A percentile compares a stretch with the other conserved stretches of the same genome.
phyloP scores from a whole-genome alignment of 2,797 vertebrate species.

The Girardinus metallicus region DNA sequence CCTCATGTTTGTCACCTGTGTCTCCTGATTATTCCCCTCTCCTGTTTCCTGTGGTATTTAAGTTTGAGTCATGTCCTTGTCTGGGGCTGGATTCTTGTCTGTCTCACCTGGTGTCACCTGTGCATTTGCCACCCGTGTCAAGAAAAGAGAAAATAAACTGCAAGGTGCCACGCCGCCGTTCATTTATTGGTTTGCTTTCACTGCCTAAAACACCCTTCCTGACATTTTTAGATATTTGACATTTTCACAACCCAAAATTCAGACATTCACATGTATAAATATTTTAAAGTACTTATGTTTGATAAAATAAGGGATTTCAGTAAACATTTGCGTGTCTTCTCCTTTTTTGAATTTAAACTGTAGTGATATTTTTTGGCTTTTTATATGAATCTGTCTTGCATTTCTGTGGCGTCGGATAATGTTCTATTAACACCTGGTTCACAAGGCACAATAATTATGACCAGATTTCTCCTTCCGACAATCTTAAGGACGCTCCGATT shows the following conservation, averaged over 20 bases:
- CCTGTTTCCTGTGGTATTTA: too few species aligned
- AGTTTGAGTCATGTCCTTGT: too few species aligned
- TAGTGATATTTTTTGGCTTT: background rate
- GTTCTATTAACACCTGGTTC: background rate
- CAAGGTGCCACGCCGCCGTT: too few species aligned
- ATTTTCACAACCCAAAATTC: background rate
- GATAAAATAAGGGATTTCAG: background rate
- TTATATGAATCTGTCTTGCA: background rate
- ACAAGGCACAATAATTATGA: background rate
- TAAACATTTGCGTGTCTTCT: background rate
- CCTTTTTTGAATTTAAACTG: background rate
- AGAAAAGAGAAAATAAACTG: too few species aligned
- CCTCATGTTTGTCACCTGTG: too few species aligned
- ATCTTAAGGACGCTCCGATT: background rate
- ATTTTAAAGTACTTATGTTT: background rate
- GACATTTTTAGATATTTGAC: background rate
- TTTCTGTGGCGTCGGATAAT: background rate
- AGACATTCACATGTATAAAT: background rate
- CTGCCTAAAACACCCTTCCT: too few species aligned
- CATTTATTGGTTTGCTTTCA: too few species aligned
- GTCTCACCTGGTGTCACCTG: too few species aligned
- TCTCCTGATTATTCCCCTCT: too few species aligned
- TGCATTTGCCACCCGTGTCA: too few species aligned
- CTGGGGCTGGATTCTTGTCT: too few species aligned
- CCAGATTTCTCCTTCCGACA: background rate